Base-by-base conservation (phyloP, 1,140 invertebrate genomes). In the Pararge aegeria region DNA sequence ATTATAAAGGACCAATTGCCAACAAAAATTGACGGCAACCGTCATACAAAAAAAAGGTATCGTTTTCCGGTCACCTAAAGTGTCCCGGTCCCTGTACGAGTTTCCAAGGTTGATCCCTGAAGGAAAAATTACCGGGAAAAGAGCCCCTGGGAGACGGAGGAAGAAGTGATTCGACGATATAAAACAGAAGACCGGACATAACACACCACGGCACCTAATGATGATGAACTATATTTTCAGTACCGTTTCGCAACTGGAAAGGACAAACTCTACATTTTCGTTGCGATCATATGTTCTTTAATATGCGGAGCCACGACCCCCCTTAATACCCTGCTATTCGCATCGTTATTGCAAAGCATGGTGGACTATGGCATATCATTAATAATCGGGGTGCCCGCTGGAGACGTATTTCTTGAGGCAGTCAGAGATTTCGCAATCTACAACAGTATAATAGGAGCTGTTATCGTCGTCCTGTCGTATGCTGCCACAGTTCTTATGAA, bases 251-350 rank as follows among this genome's bases (percentile, higher is more conserved):
- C 94, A 12, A 91, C 90, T 2, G 76, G 48, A 21, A 76, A 66
- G 27, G 94, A 95, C 76, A 92, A 92, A 77, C 58, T 90, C 0
- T 83, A 94, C 12, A 91, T 95, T 62, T 62, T 73, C 9, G 62
- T 94, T 10, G 94, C 93, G 5, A 65, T 92, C 4, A n/a, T 94
- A 50, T 91, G 89, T 48, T 91, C 93, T 0, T 62, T 93, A 1
- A 78, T 91, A 37, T 92, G 93, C 15, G 94, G 94, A 6, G 78
- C 91, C 7, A 91, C 92, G 21, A 92, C 94, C 30, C 94, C 94
- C 0, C 66, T 93, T 5, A 93, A 95, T 69, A 94, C 94, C 44
- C 80, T 94, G 6, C 87, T 95, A n/a, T 94, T 95, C 73, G 93
- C 94, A 2, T 88, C 91, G 56, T 86, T 95, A 53, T 91, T 94